Base-by-base conservation (phyloP, 1,140 invertebrate species). In the Scaptodrosophila lebanonensis region DNA sequence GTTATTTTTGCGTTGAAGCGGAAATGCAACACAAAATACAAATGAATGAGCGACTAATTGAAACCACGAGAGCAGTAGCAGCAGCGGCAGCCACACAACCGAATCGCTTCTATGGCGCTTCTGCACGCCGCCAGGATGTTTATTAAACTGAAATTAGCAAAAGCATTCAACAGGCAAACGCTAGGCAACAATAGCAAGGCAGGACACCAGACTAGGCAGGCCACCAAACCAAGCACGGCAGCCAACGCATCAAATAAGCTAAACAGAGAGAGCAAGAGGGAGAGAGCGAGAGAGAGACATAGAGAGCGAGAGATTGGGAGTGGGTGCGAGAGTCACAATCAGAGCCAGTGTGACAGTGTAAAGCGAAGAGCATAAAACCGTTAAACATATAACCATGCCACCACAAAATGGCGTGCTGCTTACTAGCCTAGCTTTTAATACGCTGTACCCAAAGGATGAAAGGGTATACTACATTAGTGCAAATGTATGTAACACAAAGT, bases 71-170 rank as follows among this genome's bases (percentile, higher is more conserved):
- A 54, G 40, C 12, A 36, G 25, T n/a, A 7, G 33, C 20, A n/a
- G 20, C 33, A 22, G 51, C 44, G 45, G 16, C 36, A 38, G 35
- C 27, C 25, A 38, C 32, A 17, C 20, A 16, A 13, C 27, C 33
- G 15, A 45, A 22, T 33, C 36, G 64, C 54, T 59, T 33, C 39
- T 27, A 30, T 42, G 48, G 36, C 54, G 70, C 76, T 82, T 70
- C 75, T 82, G 69, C 66, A 64, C 75, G 58, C 45, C 58, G 75
- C 52, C 70, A 83, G 76, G 70, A 69, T 70, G 75, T 73, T 82
- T 75, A 82, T 82, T 62, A 62, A 69, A 82, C 75, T 82, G 76
- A 82, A 58, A 49, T 35, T 53, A 43, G 18, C 35, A 39, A 71
- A 42, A 36, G 22, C 69, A 83, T 67, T 70, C 75, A 82, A 82